phyloP scores from a whole-genome alignment of 2,888 invertebrate species.

The Scaeva pyrastri region DNA sequence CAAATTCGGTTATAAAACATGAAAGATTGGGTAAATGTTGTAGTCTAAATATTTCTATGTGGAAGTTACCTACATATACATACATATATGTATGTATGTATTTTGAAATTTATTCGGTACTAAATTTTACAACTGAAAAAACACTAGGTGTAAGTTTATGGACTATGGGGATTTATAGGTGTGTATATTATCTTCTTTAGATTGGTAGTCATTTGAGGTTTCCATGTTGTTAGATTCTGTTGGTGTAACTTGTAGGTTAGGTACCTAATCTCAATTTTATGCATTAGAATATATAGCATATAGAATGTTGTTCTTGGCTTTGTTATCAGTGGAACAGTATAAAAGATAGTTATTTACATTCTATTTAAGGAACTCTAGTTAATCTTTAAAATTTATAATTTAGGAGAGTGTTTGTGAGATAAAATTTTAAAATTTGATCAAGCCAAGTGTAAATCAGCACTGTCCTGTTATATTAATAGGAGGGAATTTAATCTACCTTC shows the following conservation, averaged over 20 bases:
- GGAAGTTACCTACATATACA: neutral
- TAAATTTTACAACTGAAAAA: conserved; percentile 15
- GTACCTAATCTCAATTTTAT: conserved; percentile 9
- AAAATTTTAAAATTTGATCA: too few relatives aligned
- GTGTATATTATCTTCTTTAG: neutral
- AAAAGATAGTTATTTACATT: too few relatives aligned
- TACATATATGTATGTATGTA: neutral
- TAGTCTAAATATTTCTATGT: neutral
- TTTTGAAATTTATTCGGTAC: conserved; percentile 36
- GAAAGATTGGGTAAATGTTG: neutral
- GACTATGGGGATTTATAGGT: conserved; percentile 7
- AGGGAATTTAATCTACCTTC: too few relatives aligned
- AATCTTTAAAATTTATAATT: too few relatives aligned
- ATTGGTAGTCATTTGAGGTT: neutral
- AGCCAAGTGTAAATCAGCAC: too few relatives aligned
- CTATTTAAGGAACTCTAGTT: too few relatives aligned
- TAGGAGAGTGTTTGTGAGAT: too few relatives aligned
- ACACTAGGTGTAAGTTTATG: conserved; percentile 13
- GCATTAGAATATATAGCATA: neutral
- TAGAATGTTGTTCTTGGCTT: too few relatives aligned
- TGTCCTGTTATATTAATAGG: too few relatives aligned
- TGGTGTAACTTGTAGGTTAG: neutral
- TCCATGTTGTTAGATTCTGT: neutral
- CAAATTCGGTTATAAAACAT: conserved; percentile 37
- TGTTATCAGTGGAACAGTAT: too few relatives aligned